Conservation (phyloP, 2,888 invertebrate genomes). For the Lochmaea crataegi region DNA sequence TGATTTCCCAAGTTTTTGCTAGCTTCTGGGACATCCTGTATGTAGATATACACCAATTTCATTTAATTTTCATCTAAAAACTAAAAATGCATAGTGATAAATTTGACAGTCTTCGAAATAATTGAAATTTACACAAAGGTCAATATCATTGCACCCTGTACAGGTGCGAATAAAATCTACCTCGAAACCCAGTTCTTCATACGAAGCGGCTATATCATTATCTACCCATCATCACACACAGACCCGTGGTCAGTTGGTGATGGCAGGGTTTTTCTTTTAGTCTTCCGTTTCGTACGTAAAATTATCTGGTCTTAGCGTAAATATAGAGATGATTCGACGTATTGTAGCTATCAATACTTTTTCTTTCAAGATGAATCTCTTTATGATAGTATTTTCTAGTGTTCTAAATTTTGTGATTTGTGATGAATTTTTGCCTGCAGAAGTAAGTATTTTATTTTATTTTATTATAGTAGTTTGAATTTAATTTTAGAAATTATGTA, state of each 20-base stretch:
- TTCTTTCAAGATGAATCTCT: conserved; percentile 8
- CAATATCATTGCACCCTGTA: conserved; percentile 11
- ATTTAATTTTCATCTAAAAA: neutral
- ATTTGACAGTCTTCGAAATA: neutral
- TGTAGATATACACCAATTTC: too few species aligned
- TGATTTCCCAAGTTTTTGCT: too few species aligned
- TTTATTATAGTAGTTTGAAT: neutral
- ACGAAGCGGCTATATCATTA: conserved; percentile 22
- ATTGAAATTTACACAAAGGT: neutral
- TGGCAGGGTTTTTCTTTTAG: conserved; percentile 17
- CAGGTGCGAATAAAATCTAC: conserved; percentile 16
- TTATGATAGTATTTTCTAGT: neutral
- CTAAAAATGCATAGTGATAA: neutral
- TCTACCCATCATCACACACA: conserved; percentile 20
- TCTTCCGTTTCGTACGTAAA: conserved; percentile 1
- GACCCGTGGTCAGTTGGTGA: conserved; percentile 15
- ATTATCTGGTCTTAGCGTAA: conserved; percentile 10
- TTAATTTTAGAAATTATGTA: too few species aligned
- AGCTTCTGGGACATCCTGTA: too few species aligned
- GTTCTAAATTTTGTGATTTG: conserved; percentile 12
- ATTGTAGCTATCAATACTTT: conserved; percentile 1
- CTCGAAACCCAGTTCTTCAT: conserved; percentile 31
- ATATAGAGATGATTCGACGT: conserved; percentile 5
- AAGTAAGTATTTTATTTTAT: conserved; percentile 5
- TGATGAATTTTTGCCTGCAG: neutral